Evolutionary conservation across 2,113 vertebrate genomes (phyloP), one percentile per base, ranked within the genome.

Genomic region (Eleginops maclovinus): DNA sequence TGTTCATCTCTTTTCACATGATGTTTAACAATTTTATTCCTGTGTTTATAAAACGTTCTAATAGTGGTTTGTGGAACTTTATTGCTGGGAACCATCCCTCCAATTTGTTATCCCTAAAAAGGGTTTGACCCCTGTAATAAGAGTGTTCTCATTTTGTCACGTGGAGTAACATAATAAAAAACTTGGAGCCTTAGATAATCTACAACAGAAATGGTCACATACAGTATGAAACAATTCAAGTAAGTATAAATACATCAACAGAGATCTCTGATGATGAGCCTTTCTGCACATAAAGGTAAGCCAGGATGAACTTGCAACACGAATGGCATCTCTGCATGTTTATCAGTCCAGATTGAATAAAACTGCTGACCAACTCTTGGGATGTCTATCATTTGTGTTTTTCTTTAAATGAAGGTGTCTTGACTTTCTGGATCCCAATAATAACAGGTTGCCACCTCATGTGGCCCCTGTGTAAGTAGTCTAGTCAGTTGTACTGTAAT

Each of bases 361-460:
- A 86, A 69, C n/a, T 54, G 65, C 44, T 64, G 63, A 81, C 10
- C 70, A 69, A 60, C 51, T 53, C 31, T 72, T 62, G 16, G 44
- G 31, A n/a, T 78, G 66, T 72, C 63, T 64, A 6, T 82, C 58
- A 80, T 88, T 53, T 72, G 15, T 72, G 41, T 77, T 81, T 70
- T 63, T 50, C 28, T 60, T 78, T 81, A 79, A 87, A 69, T 89
- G n/a, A 76, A 82, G 75, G 83, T 75, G 68, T 78, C 60, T 31
- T 71, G 44, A 65, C 62, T 61, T 63, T 70, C 21, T 76, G n/a
- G 41, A 87, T 75, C 53, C 72, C 59, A 59, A 24, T 89, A 90
- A 91, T 85, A 69, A 79, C 60, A 64, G 47, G 44, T 24, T 85
- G 22, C 21, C 28, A 53, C 51, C 24, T 64, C 69, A 50, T 60